Conservation (phyloP, 2,113 vertebrate genomes). For the Salvelinus alpinus region DNA sequence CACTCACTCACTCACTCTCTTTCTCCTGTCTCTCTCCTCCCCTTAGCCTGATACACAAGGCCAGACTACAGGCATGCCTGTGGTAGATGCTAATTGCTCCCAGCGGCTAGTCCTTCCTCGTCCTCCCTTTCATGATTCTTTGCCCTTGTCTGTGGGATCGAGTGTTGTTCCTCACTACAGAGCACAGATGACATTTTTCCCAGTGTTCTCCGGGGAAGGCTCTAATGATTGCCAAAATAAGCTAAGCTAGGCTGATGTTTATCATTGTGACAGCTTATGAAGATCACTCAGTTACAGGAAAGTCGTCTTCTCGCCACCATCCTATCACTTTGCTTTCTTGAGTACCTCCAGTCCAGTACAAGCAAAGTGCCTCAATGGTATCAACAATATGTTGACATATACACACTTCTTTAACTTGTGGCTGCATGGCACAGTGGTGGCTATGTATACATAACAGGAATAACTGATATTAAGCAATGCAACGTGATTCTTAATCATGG, state of each 20-base stretch:
- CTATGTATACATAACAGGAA: not conserved
- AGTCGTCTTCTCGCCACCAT: too few relatives aligned
- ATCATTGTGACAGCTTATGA: too few relatives aligned
- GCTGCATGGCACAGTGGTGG: not conserved
- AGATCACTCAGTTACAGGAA: too few relatives aligned
- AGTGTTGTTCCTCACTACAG: not conserved
- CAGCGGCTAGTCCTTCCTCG: constrained; percentile 21
- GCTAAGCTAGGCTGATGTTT: too few relatives aligned
- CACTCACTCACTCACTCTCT: not conserved
- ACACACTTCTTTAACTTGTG: not conserved
- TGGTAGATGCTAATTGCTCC: constrained; percentile 53
- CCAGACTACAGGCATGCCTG: constrained; percentile 31
- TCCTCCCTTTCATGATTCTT: constrained; percentile 6
- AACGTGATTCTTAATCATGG: not conserved
- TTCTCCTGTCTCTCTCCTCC: too few relatives aligned
- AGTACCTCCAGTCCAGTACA: too few relatives aligned
- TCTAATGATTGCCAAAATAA: too few relatives aligned
- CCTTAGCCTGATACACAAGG: too few relatives aligned
- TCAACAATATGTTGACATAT: not conserved
- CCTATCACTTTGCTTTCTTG: too few relatives aligned
- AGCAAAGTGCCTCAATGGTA: not conserved
- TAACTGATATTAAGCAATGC: not conserved
- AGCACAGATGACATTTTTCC: not conserved
- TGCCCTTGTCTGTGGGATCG: not conserved
- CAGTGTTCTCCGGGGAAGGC: not conserved